A percentile compares a stretch with the other conserved stretches of the same genome.
phyloP scores from a whole-genome alignment of 2,113 vertebrate genomes.

The Solea solea region DNA sequence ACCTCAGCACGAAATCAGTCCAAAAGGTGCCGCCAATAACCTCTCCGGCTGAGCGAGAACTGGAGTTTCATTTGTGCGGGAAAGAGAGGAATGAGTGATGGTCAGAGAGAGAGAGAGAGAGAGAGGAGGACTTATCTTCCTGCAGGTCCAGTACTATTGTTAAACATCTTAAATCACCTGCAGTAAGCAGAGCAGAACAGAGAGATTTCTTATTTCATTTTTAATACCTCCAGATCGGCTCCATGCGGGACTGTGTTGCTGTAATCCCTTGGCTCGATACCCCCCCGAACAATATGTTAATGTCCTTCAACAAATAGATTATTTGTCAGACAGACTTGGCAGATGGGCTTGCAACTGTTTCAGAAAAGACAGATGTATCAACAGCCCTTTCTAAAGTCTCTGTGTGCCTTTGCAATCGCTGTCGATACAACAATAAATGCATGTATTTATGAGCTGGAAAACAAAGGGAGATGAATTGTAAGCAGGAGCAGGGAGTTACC shows the following conservation, averaged over 20 bases:
- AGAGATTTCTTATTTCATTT: conserved; percentile 71
- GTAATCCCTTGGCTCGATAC: conserved; percentile 73
- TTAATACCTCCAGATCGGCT: conserved; percentile 69
- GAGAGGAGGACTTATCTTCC: conserved; percentile 49
- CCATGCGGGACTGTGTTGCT: conserved; percentile 60
- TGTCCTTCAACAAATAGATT: conserved; percentile 65
- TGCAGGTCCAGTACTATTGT: conserved; percentile 60
- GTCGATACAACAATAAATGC: conserved; percentile 38
- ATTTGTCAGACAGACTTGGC: conserved; percentile 65
- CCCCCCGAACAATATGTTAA: conserved; percentile 76
- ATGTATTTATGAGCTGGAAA: conserved; percentile 29
- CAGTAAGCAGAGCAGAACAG: conserved; percentile 54
- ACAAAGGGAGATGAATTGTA: conserved; percentile 8
- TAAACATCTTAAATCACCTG: conserved; percentile 69
- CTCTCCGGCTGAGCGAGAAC: conserved; percentile 13
- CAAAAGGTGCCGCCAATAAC: conserved; percentile 43
- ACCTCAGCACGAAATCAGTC: conserved; percentile 51
- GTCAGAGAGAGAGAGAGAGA: conserved; percentile 21
- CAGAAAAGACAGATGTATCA: conserved; percentile 68
- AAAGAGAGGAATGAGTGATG: conserved; percentile 22
- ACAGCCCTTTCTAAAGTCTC: conserved; percentile 52
- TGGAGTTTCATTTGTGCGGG: conserved; percentile 19
- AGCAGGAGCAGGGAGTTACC: conserved; percentile 14
- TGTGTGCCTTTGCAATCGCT: conserved; percentile 57
- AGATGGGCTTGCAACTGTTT: conserved; percentile 61